Percentiles rank a stretch among this genome's conserved stretches.
Evolutionary conservation across 2,888 invertebrate species (phyloP).

Genomic region (Melipona beecheii): DNA sequence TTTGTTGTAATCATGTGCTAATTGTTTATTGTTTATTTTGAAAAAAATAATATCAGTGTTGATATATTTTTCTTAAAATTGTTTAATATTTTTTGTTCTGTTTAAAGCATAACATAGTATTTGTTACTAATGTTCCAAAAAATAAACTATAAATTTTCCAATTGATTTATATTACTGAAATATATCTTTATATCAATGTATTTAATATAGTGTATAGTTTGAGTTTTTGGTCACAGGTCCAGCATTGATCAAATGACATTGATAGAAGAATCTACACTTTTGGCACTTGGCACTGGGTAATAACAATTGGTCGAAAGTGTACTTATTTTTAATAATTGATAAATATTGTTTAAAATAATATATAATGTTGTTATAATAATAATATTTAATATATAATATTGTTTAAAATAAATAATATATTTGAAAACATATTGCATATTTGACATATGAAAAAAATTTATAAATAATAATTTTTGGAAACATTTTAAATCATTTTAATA

Average conservation of each 20-base stretch:
- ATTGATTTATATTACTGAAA: conserved; percentile 3
- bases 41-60: background rate
- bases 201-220: conserved; percentile 18
- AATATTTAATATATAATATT: background rate
- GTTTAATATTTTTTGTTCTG: background rate
- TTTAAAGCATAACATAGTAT: background rate
- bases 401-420: background rate
- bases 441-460: background rate
- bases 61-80: background rate
- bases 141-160: background rate
- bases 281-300: conserved; percentile 83
- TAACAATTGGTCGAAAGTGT: conserved; percentile 56
- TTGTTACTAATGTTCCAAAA: background rate
- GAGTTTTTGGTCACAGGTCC: conserved; percentile 75
- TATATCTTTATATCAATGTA: background rate
- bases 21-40: background rate
- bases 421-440: background rate
- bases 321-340: conserved; percentile 37
- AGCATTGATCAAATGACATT: conserved; percentile 80
- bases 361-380: no score
- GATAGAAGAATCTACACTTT: conserved; percentile 82
- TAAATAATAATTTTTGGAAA: background rate
- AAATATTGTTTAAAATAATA: background rate
- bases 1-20: background rate
- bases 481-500: conserved; percentile 1